Evolutionary conservation across 1,140 invertebrate species (phyloP).

Genomic region (Drepana arcuata): DNA sequence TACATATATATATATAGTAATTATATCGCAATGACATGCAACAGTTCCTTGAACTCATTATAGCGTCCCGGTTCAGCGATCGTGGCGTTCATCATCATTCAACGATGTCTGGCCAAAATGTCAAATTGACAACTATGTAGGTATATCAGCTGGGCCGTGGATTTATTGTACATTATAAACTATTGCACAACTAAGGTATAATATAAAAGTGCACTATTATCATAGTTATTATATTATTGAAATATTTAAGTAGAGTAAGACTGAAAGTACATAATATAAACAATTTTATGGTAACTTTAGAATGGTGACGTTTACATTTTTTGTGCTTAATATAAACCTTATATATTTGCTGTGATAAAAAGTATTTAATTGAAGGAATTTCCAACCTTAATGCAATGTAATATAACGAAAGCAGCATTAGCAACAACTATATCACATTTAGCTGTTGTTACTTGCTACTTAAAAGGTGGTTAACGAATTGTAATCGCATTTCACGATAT

Average conservation of each 20-base stretch:
- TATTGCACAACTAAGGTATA: slow-evolving; percentile 41
- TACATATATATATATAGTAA: slow-evolving; percentile 28
- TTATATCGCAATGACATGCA: slow-evolving; percentile 30
- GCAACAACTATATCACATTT: too few relatives aligned
- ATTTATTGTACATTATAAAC: slow-evolving; percentile 24
- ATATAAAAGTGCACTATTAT: slow-evolving; percentile 52
- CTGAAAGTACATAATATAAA: too few relatives aligned
- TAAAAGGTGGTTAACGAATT: too few relatives aligned
- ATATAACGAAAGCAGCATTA: too few relatives aligned
- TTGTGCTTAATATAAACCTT: slow-evolving; percentile 32
- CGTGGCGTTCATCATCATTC: too few relatives aligned
- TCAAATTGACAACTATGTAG: background rate
- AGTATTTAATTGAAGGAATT: slow-evolving; percentile 15
- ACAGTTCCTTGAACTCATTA: slow-evolving; percentile 56
- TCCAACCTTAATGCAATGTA: too few relatives aligned
- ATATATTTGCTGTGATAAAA: slow-evolving; percentile 44
- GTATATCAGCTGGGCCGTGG: slow-evolving; percentile 34
- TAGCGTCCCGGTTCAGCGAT: slow-evolving; percentile 25
- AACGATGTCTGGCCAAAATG: too few relatives aligned
- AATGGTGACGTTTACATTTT: slow-evolving; percentile 20
- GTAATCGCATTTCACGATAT: too few relatives aligned
- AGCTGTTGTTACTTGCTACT: too few relatives aligned
- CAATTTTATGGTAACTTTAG: slow-evolving; percentile 28
- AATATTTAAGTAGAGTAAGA: slow-evolving; percentile 54
- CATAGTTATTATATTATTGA: slow-evolving; percentile 26